phyloP scores from a whole-genome alignment of 2,888 invertebrate species.

The Sialis lutaria region DNA sequence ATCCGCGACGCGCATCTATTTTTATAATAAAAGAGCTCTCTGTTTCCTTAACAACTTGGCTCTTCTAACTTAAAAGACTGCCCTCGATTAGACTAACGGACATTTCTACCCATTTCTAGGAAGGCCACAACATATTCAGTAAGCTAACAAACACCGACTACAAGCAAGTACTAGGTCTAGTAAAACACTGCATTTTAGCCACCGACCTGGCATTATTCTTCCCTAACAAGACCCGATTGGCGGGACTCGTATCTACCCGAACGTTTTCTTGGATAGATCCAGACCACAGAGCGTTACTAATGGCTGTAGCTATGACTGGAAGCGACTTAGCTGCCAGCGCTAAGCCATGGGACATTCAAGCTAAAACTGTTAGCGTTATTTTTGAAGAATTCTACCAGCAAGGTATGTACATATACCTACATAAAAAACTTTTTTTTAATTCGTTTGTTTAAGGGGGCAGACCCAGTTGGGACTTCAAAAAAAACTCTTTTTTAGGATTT shows the following conservation, averaged over 20 bases:
- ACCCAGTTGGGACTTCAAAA: too few relatives aligned
- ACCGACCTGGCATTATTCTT: slow-evolving; percentile 73
- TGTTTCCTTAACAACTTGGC: too few relatives aligned
- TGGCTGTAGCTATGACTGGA: slow-evolving; percentile 69
- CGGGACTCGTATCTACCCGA: slow-evolving; percentile 30
- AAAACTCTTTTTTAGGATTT: too few relatives aligned
- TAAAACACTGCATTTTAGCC: slow-evolving; percentile 69
- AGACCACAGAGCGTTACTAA: slow-evolving; percentile 50
- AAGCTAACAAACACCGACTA: slow-evolving; percentile 53
- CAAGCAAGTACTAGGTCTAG: slow-evolving; percentile 55
- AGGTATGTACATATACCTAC: too few relatives aligned
- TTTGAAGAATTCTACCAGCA: slow-evolving; percentile 71
- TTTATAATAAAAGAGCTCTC: too few relatives aligned
- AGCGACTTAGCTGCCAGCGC: slow-evolving; percentile 70
- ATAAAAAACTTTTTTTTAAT: too few relatives aligned
- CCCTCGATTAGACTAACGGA: background rate
- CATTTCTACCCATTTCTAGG: slow-evolving; percentile 28
- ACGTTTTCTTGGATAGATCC: slow-evolving; percentile 44
- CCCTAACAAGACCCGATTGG: slow-evolving; percentile 48
- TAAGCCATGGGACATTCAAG: slow-evolving; percentile 70
- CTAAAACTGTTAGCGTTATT: slow-evolving; percentile 62
- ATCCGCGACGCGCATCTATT: too few relatives aligned
- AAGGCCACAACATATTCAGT: slow-evolving; percentile 71
- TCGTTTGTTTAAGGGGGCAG: too few relatives aligned
- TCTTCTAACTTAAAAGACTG: too few relatives aligned